Evolutionary conservation across 2,797 vertebrate species (phyloP), one percentile per base, ranked within the genome.

Genomic region (Semotilus atromaculatus): DNA sequence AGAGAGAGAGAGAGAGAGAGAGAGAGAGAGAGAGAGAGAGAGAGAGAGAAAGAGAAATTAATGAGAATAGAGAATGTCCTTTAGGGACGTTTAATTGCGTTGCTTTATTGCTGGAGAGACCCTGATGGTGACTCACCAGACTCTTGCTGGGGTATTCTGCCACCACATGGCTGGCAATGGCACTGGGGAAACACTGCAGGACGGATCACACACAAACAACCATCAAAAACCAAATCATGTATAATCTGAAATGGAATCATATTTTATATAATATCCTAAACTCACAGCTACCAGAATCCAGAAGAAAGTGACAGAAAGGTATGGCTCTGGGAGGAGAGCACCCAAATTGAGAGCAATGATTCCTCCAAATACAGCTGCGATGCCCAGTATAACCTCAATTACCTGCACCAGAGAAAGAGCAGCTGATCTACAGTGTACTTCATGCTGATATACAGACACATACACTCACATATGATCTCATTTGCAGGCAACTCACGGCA

Each of bases 321-420:
- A 97, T 0, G 97, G 97, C 6, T 97, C 96, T 0, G 97, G 96
- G 23, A 97, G 91, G 29, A 98, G 75, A n/a, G 96, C 95, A 3
- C 98, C 97, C 96, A 98, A 96, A 85, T 98, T 98, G 91, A 99
- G 96, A n/a, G 97, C 97, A 29, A 99, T 98, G 89, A 97, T 97
- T 23, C 97, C 97, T 55, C 98, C 98, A 70, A 99, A 98, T 43
- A 99, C 96, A n/a, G 98, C 96, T 0, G 97, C 97, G 92, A 99
- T 96, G 21, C 97, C 98, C 23, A 98, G 95, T 3, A 97, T 97
- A 79, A 99, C 95, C 89, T 99, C 97, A 2, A 99, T 95, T 38
- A 98, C 97, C 98, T 99, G 67, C 36, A 82, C n/a, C n/a, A n/a
- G n/a, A n/a, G n/a, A n/a, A 88, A 90, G 80, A 51, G 13, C 13